These are phyloP conservation scores for Calameuta idolon DNA, from an alignment of 2,888 invertebrate genomes.

Conservation along the genomic window DNA sequence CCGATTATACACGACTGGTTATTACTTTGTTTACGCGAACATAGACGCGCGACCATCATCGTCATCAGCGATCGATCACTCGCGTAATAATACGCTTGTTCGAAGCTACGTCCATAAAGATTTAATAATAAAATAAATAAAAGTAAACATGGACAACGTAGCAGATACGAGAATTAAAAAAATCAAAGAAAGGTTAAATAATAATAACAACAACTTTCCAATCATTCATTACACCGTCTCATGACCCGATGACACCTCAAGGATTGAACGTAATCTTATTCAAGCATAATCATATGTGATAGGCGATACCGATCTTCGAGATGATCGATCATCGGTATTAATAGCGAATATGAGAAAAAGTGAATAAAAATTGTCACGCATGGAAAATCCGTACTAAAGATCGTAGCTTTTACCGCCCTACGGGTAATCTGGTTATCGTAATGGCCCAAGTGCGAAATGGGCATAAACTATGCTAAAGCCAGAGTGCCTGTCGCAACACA, in stretches of 20 bases:
- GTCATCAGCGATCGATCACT: not conserved
- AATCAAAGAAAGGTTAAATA: no score
- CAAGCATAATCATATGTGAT: not conserved
- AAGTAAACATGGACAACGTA: not conserved
- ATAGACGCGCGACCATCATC: not conserved
- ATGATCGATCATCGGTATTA: not conserved
- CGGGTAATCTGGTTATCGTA: constrained; percentile 14
- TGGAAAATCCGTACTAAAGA: constrained; percentile 16
- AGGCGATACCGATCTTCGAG: not conserved
- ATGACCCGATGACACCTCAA: not conserved
- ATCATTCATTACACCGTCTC: no score
- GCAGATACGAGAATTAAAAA: no score
- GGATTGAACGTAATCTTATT: not conserved
- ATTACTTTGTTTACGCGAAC: not conserved
- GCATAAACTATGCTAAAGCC: constrained; percentile 43
- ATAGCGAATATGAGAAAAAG: constrained; percentile 7
- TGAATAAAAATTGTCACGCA: not conserved
- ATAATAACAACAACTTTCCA: no score
- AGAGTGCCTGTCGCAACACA: constrained; percentile 37
- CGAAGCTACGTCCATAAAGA: not conserved
- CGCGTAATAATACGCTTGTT: not conserved
- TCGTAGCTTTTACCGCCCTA: constrained; percentile 13
- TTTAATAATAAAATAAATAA: not conserved
- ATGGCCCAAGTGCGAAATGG: constrained; percentile 20
- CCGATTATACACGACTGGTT: not conserved